Base-by-base conservation (phyloP, 2,113 vertebrate species). In the Poeciliopsis occidentalis region DNA sequence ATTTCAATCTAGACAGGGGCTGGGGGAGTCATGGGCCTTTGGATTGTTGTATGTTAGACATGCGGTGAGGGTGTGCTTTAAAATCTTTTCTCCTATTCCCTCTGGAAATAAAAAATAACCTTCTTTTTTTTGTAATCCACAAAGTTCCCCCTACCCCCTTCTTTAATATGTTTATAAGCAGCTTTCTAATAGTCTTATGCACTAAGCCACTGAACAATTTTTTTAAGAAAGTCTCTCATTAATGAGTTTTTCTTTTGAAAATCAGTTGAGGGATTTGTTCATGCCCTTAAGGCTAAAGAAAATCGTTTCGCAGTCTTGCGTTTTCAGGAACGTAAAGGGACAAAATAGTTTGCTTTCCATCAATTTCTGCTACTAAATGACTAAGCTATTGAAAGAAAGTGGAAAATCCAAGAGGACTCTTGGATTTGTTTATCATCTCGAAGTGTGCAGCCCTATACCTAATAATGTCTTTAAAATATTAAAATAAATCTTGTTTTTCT, bases 41-140 rank as follows among this genome's bases (percentile, higher is more conserved):
- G 72, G 75, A 76, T 72, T 74, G 68, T 61, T 27, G 41, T 31
- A 31, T 71, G 68, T 64, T 39, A 60, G 73, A 64, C 2, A 26
- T 73, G 86, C 77, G 73, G 71, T 65, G 67, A 64, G 82, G 77
- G 65, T 73, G 60, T 69, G 1, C 79, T 73, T 34, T 88, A 89
- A 89, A 85, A 41, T 66, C 69, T 37, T 73, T 87, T 85, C 82
- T 82, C 80, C 67, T n/a, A 54, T 54, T 69, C 51, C 71, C 26
- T 62, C 60, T 26, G 51, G 69, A 47, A 39, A 64, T 67, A 51
- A 68, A 77, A 76, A 19, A 64, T 39, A 27, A 30, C 31, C 64
- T 71, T 79, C 81, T 83, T 54, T 70, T 70, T 82, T 85, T 82
- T 64, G 80, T 85, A 90, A 90, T 92, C 88, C 84, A 75, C 3